Conservation (phyloP, 2,113 vertebrate genomes). For the Pipra filicauda region DNA sequence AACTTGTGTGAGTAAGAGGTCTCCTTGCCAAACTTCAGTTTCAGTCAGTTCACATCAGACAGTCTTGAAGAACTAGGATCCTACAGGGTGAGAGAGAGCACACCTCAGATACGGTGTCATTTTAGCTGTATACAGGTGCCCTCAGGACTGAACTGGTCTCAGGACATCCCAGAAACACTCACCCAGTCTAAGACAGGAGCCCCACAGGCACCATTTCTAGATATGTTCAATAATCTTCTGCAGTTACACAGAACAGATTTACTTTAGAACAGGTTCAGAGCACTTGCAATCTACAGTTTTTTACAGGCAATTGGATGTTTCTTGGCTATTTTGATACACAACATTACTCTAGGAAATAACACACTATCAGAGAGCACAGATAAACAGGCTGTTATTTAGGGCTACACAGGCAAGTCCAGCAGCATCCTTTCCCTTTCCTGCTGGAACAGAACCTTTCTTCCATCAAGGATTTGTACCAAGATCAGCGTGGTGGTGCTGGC, state of each 20-base stretch:
- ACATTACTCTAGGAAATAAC: background rate
- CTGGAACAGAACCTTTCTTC: background rate
- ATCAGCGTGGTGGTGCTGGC: rapidly evolving
- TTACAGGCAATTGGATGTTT: background rate
- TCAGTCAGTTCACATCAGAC: background rate
- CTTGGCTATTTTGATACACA: background rate
- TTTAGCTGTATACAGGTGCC: background rate
- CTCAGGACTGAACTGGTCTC: background rate
- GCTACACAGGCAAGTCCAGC: background rate
- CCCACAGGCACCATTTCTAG: background rate
- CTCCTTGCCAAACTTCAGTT: background rate
- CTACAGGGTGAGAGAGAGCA: background rate
- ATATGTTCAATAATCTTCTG: background rate
- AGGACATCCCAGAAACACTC: background rate
- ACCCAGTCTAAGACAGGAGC: background rate
- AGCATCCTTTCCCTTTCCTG: background rate
- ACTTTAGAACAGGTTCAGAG: background rate
- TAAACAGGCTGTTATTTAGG: background rate
- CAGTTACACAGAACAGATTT: background rate
- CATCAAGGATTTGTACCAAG: background rate
- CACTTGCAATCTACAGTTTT: background rate
- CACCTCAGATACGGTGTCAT: rapidly evolving
- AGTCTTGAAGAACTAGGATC: background rate
- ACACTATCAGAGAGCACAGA: background rate
- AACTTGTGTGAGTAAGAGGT: background rate